Conservation (phyloP, 92 coral and sea anemone species). For the Parazoanthus swiftii region DNA sequence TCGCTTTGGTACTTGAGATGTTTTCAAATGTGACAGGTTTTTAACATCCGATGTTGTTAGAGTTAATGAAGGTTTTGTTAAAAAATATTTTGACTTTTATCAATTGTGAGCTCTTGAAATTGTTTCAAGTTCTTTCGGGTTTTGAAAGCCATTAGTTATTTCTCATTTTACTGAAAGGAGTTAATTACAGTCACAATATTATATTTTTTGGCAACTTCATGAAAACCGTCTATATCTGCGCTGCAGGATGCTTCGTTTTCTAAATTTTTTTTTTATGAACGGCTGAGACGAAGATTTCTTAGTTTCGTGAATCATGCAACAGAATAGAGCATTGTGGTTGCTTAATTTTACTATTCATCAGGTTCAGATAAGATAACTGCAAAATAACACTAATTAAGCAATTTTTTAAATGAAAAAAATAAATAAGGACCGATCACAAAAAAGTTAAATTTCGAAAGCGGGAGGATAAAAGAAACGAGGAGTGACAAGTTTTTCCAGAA, state of each 20-base stretch:
- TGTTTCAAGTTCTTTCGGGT: too few relatives aligned
- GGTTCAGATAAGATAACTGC: background rate
- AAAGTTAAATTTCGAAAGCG: background rate
- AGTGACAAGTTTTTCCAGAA: background rate
- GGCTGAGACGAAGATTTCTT: too few relatives aligned
- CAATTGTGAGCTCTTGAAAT: background rate
- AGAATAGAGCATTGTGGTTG: background rate
- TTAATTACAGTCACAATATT: too few relatives aligned
- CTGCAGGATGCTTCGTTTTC: too few relatives aligned
- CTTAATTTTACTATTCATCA: background rate
- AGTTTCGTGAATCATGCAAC: too few relatives aligned
- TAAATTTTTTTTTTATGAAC: too few relatives aligned
- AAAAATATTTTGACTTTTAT: too few relatives aligned
- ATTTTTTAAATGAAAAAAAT: too few relatives aligned
- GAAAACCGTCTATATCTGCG: too few relatives aligned
- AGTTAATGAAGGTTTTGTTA: background rate
- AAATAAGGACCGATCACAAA: background rate
- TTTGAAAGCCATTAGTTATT: too few relatives aligned
- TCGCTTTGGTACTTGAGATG: background rate
- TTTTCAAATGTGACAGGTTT: background rate
- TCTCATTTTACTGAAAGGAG: too few relatives aligned
- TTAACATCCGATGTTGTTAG: background rate
- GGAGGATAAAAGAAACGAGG: background rate
- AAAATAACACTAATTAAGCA: background rate
- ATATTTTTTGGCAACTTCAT: too few relatives aligned